Percentiles rank a stretch among this genome's conserved stretches.
Evolutionary conservation across 2,113 vertebrate genomes (phyloP).

Genomic region (Talpa occidentalis): DNA sequence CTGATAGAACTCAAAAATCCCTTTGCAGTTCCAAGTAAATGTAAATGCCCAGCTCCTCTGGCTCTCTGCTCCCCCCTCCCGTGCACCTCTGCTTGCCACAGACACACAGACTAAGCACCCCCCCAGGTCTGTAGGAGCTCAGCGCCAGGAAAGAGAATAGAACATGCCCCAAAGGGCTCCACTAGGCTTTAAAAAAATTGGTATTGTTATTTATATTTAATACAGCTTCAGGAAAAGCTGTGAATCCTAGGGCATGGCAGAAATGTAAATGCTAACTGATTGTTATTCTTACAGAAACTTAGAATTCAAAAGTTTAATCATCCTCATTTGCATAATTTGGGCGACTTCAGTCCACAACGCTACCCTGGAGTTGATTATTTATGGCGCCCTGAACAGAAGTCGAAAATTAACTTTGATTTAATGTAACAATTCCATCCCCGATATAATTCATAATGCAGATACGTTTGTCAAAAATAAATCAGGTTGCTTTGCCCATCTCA

Average conservation of each 20-base stretch:
- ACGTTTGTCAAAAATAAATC: constrained; percentile 82
- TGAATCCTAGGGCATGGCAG: constrained; percentile 48
- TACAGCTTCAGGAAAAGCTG: constrained; percentile 59
- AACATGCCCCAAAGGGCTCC: constrained; percentile 62
- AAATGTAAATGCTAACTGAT: constrained; percentile 76
- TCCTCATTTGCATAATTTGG: constrained; percentile 81
- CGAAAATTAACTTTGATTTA: constrained; percentile 84
- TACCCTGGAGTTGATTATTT: constrained; percentile 84
- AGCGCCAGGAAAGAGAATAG: constrained; percentile 62
- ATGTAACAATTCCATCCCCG: constrained; percentile 75
- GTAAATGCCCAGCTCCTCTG: neutral
- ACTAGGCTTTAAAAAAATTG: constrained; percentile 67
- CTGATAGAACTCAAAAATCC: constrained; percentile 44
- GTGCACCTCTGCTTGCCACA: neutral
- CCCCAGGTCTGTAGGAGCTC: neutral
- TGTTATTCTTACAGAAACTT: constrained; percentile 77
- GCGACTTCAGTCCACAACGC: constrained; percentile 79
- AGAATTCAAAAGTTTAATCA: constrained; percentile 80
- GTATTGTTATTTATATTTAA: constrained; percentile 78
- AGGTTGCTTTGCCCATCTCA: constrained; percentile 63
- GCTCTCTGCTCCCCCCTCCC: neutral
- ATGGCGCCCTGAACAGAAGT: constrained; percentile 74
- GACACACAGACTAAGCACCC: neutral
- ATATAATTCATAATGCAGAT: constrained; percentile 78
- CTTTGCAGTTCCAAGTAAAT: constrained; percentile 41